phyloP scores from a whole-genome alignment of 2,888 invertebrate genomes.

The Drosophila heteroneura region DNA sequence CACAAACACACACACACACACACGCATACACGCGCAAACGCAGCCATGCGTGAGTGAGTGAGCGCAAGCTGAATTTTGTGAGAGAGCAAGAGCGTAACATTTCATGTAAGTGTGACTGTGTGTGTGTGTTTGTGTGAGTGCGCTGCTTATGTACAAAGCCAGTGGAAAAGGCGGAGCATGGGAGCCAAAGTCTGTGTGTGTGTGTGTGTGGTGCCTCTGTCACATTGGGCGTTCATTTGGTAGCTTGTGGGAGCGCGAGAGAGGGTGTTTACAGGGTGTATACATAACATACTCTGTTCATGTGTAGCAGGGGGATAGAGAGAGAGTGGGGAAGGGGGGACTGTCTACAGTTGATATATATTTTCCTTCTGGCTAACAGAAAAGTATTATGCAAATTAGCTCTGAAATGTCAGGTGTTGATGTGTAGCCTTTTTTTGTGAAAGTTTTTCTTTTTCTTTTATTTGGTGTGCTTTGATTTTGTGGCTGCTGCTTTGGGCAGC shows the following conservation, averaged over 20 bases:
- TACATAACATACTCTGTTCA: slow-evolving; percentile 33
- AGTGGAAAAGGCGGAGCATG: slow-evolving; percentile 81
- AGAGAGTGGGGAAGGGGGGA: neutral
- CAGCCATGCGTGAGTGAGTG: slow-evolving; percentile 50
- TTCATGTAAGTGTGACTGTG: neutral
- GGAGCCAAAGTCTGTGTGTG: slow-evolving; percentile 51
- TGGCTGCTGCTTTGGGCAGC: slow-evolving; percentile 9
- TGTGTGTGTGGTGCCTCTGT: slow-evolving; percentile 47
- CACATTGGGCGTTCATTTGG: slow-evolving; percentile 54
- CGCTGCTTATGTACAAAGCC: slow-evolving; percentile 47
- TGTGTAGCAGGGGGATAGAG: neutral
- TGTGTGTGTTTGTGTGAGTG: slow-evolving; percentile 14
- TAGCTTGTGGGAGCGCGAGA: slow-evolving; percentile 39
- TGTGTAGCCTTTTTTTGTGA: slow-evolving; percentile 34
- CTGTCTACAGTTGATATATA: slow-evolving; percentile 35
- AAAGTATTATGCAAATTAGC: slow-evolving; percentile 64
- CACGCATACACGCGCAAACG: slow-evolving; percentile 14
- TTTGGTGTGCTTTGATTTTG: slow-evolving; percentile 16
- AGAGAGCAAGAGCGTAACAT: slow-evolving; percentile 43
- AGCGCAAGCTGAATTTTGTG: slow-evolving; percentile 42
- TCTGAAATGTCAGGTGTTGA: slow-evolving; percentile 65
- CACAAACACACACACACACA: slow-evolving; percentile 27
- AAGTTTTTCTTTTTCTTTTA: slow-evolving; percentile 21
- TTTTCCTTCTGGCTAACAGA: slow-evolving; percentile 35
- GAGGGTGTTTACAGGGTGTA: neutral